These are phyloP conservation scores for Drosophila truncata DNA, from an alignment of 1,140 invertebrate species.

Conservation along the genomic window DNA sequence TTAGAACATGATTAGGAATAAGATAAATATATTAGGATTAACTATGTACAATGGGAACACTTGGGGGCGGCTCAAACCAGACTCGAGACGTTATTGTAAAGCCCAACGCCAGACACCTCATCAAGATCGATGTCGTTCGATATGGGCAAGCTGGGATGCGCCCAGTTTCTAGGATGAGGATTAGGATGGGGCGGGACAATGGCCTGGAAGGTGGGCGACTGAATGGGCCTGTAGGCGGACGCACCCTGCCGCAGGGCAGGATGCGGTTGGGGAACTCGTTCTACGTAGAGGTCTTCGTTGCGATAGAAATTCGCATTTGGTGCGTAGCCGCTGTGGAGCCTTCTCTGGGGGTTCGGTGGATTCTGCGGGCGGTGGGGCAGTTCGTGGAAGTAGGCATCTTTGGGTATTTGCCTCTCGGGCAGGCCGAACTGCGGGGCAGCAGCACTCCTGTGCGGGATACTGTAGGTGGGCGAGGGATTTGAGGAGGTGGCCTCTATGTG, in stretches of 20 bases:
- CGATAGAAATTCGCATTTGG: conserved; percentile 40
- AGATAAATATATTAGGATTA: conserved; percentile 64
- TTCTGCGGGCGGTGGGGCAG: conserved; percentile 85
- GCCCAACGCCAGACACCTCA: conserved; percentile 54
- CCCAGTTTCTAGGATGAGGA: conserved; percentile 39
- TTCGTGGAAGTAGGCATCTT: conserved; percentile 88
- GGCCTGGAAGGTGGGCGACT: conserved; percentile 28
- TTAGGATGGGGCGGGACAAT: conserved; percentile 14
- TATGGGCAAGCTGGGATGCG: conserved; percentile 20
- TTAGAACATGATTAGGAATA: conserved; percentile 37
- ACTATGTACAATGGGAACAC: conserved; percentile 60
- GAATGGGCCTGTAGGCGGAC: conserved; percentile 20
- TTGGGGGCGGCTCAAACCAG: conserved; percentile 51
- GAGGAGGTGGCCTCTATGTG: conserved; percentile 19
- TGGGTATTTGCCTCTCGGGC: conserved; percentile 85
- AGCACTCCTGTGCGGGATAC: conserved; percentile 30
- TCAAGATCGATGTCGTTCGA: conserved; percentile 56
- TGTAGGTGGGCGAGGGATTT: conserved; percentile 54
- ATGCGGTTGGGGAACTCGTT: conserved; percentile 9
- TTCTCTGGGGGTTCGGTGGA: conserved; percentile 18
- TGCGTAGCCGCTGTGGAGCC: conserved; percentile 39
- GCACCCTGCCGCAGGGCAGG: conserved; percentile 3
- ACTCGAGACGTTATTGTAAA: conserved; percentile 74
- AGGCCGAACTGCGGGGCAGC: conserved; percentile 30
- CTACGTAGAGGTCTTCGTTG: conserved; percentile 32